phyloP scores from a whole-genome alignment of 2,797 vertebrate genomes.

The Brachyrhaphis roseni region DNA sequence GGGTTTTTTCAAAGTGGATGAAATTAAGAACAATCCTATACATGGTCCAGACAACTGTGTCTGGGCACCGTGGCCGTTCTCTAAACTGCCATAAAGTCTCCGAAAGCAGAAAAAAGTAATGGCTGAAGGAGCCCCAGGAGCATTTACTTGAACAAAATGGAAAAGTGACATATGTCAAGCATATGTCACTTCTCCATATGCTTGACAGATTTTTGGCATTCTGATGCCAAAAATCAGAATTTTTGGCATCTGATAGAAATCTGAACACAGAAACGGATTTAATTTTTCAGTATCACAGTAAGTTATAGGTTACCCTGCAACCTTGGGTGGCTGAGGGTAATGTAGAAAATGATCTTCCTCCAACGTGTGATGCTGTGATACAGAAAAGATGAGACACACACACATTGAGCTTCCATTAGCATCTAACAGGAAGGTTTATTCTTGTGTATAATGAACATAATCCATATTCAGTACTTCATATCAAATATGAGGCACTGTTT shows the following conservation, averaged over 20 bases:
- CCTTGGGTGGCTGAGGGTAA: too few species aligned
- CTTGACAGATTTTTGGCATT: too few species aligned
- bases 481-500: too few species aligned
- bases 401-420: too few species aligned
- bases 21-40: not conserved
- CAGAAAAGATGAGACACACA: too few species aligned
- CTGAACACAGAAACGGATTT: not conserved
- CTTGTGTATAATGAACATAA: too few species aligned
- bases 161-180: conserved; percentile 76
- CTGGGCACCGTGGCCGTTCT: conserved; percentile 60
- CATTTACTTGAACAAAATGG: conserved; percentile 76
- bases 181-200: too few species aligned
- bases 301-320: not conserved
- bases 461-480: too few species aligned
- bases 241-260: not conserved
- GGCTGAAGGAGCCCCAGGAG: conserved; percentile 43
- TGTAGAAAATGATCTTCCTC: too few species aligned
- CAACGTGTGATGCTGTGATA: too few species aligned
- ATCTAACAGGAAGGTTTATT: too few species aligned
- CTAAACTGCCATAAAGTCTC: conserved; percentile 69
- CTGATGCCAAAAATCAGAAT: too few species aligned
- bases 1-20: not conserved
- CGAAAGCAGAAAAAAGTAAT: conserved; percentile 68
- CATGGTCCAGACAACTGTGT: conserved; percentile 50
- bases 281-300: not conserved